Base-by-base conservation (phyloP, 2,888 invertebrate species). In the Yponomeuta plumbellus region DNA sequence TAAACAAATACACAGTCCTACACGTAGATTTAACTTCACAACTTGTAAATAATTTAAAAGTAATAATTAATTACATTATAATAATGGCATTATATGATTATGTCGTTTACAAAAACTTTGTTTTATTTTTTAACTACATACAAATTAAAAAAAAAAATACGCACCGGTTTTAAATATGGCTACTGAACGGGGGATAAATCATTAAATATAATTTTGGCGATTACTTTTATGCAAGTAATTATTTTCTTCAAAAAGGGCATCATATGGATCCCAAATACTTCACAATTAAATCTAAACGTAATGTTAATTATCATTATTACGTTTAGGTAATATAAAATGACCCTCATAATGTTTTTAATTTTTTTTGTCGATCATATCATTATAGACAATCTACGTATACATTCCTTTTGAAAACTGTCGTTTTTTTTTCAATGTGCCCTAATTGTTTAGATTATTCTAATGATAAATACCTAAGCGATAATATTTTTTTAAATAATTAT, bases 341-440 rank as follows among this genome's bases (percentile, higher is more conserved):
- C 44, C 44, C 61, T 62, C 61, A 22, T 22, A 23, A 26, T 22
- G 17, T 52, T 52, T 52, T n/a, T 34, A 61, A 17, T 8, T 61
- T 61, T 23, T 26, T 61, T n/a, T 61, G 21, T 61, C 21, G 23
- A 13, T 23, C 34, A 26, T 61, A 26, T 34, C 13, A 34, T 61
- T 13, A 61, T 61, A 61, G 61, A 26, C 61, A 61, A 8, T 61
- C 61, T 61, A 61, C 61, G 61, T 61, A 61, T 61, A 61, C 61
- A 61, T 61, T 61, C 17, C 61, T 61, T 61, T 61, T 61, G 61
- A 61, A 61, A 61, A 61, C 61, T 61, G 23, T n/a, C 61, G 61
- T 61, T 61, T 61, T 61, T 61, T 61, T 34, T 17, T 34, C 34
- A 59, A 61, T 61, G 61, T 26, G 23, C 61, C 61, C 61, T 61